Evolutionary conservation across 23 tunicate genomes (phyloP).

Genomic region (Pegea sp.): DNA sequence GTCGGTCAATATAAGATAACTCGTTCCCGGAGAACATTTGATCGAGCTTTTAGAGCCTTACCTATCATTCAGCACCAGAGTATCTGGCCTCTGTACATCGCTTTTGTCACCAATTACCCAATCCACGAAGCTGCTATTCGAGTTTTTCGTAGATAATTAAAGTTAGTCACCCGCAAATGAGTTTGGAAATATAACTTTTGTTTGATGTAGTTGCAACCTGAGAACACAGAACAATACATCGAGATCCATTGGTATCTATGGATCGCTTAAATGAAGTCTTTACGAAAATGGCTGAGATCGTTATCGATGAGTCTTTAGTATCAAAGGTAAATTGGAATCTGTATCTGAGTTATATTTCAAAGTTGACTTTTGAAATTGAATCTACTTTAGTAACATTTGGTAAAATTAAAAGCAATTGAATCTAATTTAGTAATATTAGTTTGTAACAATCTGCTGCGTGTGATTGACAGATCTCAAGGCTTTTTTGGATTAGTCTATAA

Average conservation of each 20-base stretch:
- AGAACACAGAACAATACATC: constrained; percentile 74
- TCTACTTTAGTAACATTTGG: too few species aligned
- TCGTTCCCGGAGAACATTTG: constrained; percentile 77
- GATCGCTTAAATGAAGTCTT: constrained; percentile 91
- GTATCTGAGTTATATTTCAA: too few species aligned
- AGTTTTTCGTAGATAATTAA: constrained; percentile 61
- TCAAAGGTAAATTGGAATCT: too few species aligned
- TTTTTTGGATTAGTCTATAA: too few species aligned
- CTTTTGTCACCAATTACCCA: constrained; percentile 59
- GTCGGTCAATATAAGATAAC: constrained; percentile 57
- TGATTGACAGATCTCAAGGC: too few species aligned
- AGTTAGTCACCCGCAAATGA: too few species aligned
- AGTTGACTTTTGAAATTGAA: too few species aligned
- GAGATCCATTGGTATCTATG: constrained; percentile 68
- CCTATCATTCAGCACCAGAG: constrained; percentile 90
- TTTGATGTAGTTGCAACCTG: constrained; percentile 76
- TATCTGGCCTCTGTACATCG: constrained; percentile 83
- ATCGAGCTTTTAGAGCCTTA: constrained; percentile 73
- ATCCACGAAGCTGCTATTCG: constrained; percentile 80
- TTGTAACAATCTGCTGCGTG: too few species aligned
- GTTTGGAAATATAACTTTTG: too few species aligned
- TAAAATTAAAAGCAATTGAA: too few species aligned
- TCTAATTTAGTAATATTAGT: too few species aligned
- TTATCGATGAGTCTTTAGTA: constrained; percentile 62
- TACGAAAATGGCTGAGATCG: constrained; percentile 53